These are phyloP conservation scores for Bos taurus DNA, from an alignment of 2,113 vertebrate genomes.

Conservation along the genomic window ARS-UCD2.0 NC_037334.1:92580001-92580500, in stretches of 20 bases:
- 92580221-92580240: background rate
- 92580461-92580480: background rate
- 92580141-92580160: background rate
- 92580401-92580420: background rate
- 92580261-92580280: background rate
- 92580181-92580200: background rate
- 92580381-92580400: background rate
- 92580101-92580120: background rate
- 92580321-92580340: background rate
- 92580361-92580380: background rate
- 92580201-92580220: background rate
- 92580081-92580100: background rate
- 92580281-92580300: background rate
- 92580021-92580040: background rate
- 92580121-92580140: background rate
- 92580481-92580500: background rate
- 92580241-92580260: background rate
- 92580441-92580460: background rate
- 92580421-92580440: background rate
- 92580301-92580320: background rate
- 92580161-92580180: background rate
- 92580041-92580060: background rate
- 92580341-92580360: background rate
- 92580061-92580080: background rate
- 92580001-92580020: background rate